A percentile compares a stretch with the other conserved stretches of the same genome.
Evolutionary conservation across 2,797 vertebrate genomes (phyloP).

Genomic region (Oryzias sinensis): DNA sequence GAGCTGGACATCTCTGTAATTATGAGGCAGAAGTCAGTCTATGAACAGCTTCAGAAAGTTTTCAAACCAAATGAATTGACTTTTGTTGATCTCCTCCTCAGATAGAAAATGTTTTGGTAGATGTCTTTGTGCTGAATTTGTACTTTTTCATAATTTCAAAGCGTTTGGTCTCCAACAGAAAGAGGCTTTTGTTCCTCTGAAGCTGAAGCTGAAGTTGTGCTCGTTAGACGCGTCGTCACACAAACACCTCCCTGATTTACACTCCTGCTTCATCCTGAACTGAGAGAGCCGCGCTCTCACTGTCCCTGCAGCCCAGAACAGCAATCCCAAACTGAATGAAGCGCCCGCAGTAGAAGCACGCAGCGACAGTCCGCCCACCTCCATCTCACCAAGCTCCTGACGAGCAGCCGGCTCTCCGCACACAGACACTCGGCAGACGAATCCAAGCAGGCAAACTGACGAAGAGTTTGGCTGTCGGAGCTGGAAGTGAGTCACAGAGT

Average conservation of each 20-base stretch:
- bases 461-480: constrained; percentile 16
- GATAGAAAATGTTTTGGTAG: too few relatives aligned
- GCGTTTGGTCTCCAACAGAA: constrained; percentile 6
- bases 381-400: constrained; percentile 22
- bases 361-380: constrained; percentile 43
- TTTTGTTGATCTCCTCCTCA: too few relatives aligned
- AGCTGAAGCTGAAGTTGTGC: constrained; percentile 28
- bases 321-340: constrained; percentile 26
- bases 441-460: constrained; percentile 11
- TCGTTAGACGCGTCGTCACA: constrained; percentile 25
- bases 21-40: too few relatives aligned
- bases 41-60: too few relatives aligned
- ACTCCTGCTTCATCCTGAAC: constrained; percentile 18
- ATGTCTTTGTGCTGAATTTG: too few relatives aligned
- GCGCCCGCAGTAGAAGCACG: constrained; percentile 13
- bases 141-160: constrained; percentile 16
- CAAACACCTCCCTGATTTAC: constrained; percentile 39
- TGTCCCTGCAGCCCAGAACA: constrained; percentile 9
- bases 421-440: constrained; percentile 28
- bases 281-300: constrained; percentile 14
- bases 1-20: too few relatives aligned
- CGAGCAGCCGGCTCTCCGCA: constrained; percentile 26
- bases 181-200: constrained; percentile 13
- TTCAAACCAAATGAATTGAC: too few relatives aligned
- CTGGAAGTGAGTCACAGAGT: constrained; percentile 37